Evolutionary conservation across 2,797 vertebrate species (phyloP), one percentile per base, ranked within the genome.

Genomic region (Margarornis squamiger): DNA sequence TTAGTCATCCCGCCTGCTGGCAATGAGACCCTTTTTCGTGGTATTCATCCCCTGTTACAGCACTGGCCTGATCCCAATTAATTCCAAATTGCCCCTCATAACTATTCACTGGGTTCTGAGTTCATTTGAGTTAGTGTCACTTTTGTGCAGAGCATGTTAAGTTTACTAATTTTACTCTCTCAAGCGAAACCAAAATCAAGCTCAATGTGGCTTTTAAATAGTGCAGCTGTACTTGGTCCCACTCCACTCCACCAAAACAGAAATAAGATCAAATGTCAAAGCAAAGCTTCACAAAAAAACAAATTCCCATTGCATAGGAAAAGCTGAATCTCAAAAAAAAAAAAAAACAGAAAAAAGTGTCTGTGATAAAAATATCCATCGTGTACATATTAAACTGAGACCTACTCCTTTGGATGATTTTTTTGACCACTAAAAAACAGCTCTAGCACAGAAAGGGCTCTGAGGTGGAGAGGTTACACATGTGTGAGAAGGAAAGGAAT

Each of bases 1-100:
- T 94, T 94, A 94, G 88, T 96, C 90, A 95, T 73, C 45, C 94
- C 26, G 55, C n/a, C 3, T 34, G 49, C 51, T 96, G 92, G 91
- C 92, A 96, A 10, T 9, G 5, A 46, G 86, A 57, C 24, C 45
- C 63, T 58, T 88, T 94, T 79, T 45, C 80, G 91, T 43, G 1
- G 41, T 52, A 49, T 90, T 81, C 67, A 21, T 24, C 48, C 70
- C 65, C 70, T 75, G n/a, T 63, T 26, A 29, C 76, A 86, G 43
- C 14, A 1, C 34, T 67, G 67, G 59, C 62, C 68, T 68, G 81
- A 80, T 71, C 84, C 73, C 30, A 68, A 45, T 74, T 92, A 77
- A 86, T 77, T 70, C 70, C 82, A 73, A 90, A 68, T 55, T 62
- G 48, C 82, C 39, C 9, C 87, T 78, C 58, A 2, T 22, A 88